Conservation (phyloP, 2,888 invertebrate genomes). For the Rhagophthalmus giganteus region DNA sequence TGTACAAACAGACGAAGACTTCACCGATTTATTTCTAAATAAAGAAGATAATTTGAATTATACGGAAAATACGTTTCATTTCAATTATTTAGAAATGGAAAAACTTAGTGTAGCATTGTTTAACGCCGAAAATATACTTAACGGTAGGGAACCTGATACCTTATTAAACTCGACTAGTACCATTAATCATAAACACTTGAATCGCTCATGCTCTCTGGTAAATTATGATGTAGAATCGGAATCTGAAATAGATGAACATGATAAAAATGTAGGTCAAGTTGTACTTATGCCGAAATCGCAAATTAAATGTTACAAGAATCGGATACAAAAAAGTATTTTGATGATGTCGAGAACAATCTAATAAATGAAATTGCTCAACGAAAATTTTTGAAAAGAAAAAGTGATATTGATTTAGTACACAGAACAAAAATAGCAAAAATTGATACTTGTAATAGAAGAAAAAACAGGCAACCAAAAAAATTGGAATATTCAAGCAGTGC, state of each 20-base stretch:
- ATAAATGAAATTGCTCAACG: conserved; percentile 50
- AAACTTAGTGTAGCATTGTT: conserved; percentile 18
- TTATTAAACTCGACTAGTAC: not conserved
- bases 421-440: conserved; percentile 46
- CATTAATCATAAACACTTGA: conserved; percentile 2
- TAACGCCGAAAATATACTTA: conserved; percentile 31
- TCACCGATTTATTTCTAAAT: conserved; percentile 9
- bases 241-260: conserved; percentile 36
- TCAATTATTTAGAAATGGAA: conserved; percentile 18
- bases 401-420: conserved; percentile 32
- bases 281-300: conserved; percentile 6
- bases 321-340: conserved; percentile 39
- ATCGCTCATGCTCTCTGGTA: conserved; percentile 42
- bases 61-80: not conserved
- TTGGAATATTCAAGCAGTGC: conserved; percentile 27
- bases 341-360: conserved; percentile 45
- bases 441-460: conserved; percentile 48
- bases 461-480: conserved; percentile 53
- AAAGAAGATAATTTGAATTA: conserved; percentile 7
- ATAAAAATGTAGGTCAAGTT: conserved; percentile 14
- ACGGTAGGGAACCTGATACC: conserved; percentile 13
- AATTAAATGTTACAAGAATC: too few species aligned
- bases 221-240: conserved; percentile 46
- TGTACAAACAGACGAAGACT: conserved; percentile 48
- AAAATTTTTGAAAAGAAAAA: conserved; percentile 47